Percentiles rank a stretch among this genome's conserved stretches.
These are phyloP conservation scores for Creontiades dilutus DNA, from an alignment of 2,888 invertebrate genomes.

Conservation along the genomic window DNA sequence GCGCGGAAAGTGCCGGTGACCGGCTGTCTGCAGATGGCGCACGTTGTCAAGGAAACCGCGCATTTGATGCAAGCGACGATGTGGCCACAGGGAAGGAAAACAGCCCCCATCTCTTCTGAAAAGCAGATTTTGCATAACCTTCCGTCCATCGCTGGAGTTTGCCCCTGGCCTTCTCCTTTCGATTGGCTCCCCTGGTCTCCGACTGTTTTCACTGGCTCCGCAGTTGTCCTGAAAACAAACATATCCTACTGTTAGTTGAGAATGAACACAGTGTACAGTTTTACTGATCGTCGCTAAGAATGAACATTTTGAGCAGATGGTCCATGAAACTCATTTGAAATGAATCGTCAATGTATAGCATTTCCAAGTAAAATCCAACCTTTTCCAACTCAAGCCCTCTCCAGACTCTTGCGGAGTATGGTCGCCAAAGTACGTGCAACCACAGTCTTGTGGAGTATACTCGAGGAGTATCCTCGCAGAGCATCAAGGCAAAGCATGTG, in stretches of 20 bases:
- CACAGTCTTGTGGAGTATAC: too few species aligned
- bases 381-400: too few species aligned
- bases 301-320: too few species aligned
- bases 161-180: constrained; percentile 13
- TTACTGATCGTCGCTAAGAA: too few species aligned
- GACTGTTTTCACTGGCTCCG: constrained; percentile 19
- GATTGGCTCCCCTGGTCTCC: constrained; percentile 53
- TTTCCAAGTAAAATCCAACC: too few species aligned
- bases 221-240: constrained; percentile 38
- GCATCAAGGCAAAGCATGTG: too few species aligned
- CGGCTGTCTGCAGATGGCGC: constrained; percentile 91
- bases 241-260: neutral
- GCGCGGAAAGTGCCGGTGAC: constrained; percentile 85
- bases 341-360: too few species aligned
- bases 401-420: too few species aligned
- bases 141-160: constrained; percentile 69
- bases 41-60: constrained; percentile 90
- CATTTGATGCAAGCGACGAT: constrained; percentile 95
- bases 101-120: constrained; percentile 91
- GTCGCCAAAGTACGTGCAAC: too few species aligned
- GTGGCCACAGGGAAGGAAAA: constrained; percentile 97
- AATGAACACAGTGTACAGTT: too few species aligned
- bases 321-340: too few species aligned
- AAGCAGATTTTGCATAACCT: constrained; percentile 93
- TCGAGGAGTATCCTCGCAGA: too few species aligned